phyloP scores from a whole-genome alignment of 2,888 invertebrate genomes.

The Cryptocephalus primarius region DNA sequence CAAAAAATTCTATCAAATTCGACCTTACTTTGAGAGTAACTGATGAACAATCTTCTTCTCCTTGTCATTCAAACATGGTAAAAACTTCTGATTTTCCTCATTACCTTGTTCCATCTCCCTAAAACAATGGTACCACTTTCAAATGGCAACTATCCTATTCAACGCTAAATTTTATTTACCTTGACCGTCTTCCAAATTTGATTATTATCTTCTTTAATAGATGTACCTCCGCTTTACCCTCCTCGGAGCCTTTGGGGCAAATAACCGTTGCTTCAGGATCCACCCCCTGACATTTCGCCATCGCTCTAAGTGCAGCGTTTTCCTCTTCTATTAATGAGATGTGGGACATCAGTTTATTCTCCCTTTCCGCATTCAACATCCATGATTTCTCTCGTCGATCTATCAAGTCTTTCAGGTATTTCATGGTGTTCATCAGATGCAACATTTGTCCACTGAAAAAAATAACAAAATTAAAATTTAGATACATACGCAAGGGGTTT shows the following conservation, averaged over 20 bases:
- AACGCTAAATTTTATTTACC: background rate
- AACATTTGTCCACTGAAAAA: conserved; percentile 21
- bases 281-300: conserved; percentile 6
- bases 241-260: background rate
- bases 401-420: conserved; percentile 23
- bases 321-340: conserved; percentile 19
- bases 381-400: conserved; percentile 21
- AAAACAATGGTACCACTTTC: background rate
- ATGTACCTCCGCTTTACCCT: conserved; percentile 1
- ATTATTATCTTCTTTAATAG: conserved; percentile 25
- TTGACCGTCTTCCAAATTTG: conserved; percentile 22
- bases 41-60: conserved; percentile 18
- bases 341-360: conserved; percentile 17
- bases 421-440: conserved; percentile 21
- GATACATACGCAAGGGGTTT: too few species aligned
- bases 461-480: too few species aligned
- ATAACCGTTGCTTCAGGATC: background rate
- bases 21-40: conserved; percentile 15
- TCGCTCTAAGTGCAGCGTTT: conserved; percentile 14
- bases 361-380: conserved; percentile 18
- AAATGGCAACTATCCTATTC: background rate
- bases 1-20: background rate
- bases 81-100: conserved; percentile 2
- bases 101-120: conserved; percentile 10
- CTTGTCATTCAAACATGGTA: conserved; percentile 16